Evolutionary conservation across 2,113 vertebrate genomes (phyloP), one percentile per base, ranked within the genome.

Genomic region (Scomber colias): DNA sequence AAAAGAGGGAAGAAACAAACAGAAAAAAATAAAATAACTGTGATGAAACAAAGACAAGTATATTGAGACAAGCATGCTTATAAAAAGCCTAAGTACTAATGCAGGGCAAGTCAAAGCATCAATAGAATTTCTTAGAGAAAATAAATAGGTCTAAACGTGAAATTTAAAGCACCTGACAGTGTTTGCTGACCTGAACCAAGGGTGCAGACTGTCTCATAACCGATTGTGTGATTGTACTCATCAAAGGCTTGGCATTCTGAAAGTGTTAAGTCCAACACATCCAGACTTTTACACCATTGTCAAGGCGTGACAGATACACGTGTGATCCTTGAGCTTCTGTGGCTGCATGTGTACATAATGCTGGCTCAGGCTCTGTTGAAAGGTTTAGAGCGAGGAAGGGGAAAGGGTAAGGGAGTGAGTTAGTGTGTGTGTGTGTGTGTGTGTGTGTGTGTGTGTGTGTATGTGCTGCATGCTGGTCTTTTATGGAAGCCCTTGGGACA

Each of bases 401-500:
- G 14, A 50, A 72, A 66, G 76, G 79, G 21, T 57, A 75, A 19
- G 57, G 51, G 55, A 21, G 45, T 27, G 44, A 49, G 31, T 2
- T 21, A 21, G 9, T 48, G 48, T 4, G 50, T 8, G 68, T 62
- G 75, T 63, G 21, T 21, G 21, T 21, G 61, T 2, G 31, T 8
- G n/a, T 27, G 45, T 27, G 44, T 55, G 31, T 2, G 9, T 48
- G 48, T 4, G 50, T 8, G 68, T 62, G 75, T 63, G 50, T 67
- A 48, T 75, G 55, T 53, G 54, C 56, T 46, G 61, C 49, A 55
- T 62, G 70, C 30, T 24, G 44, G 66, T 51, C 49, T 54, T 40
- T 40, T 35, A 64, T 48, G 59, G 21, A 82, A 46, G 46, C 86
- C 86, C 71, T 19, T 24, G 75, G 84, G 88, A 81, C 31, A 44